Evolutionary conservation across 2,113 vertebrate genomes (phyloP).

Genomic region (Tringa solitaria): DNA sequence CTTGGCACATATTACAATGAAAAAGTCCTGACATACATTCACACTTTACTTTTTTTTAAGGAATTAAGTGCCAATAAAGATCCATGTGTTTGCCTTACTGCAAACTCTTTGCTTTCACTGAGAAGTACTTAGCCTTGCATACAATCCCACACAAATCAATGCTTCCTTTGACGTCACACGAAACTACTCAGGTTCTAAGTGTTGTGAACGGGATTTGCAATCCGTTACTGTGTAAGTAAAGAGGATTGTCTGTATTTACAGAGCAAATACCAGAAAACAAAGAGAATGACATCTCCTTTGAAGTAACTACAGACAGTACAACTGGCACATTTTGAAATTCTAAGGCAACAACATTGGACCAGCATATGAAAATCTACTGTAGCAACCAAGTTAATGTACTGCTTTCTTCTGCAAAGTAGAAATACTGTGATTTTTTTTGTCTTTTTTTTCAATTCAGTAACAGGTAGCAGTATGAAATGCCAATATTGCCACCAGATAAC

Average conservation of each 20-base stretch:
- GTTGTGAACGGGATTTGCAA: neutral
- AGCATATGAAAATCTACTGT: neutral
- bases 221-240: neutral
- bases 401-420: neutral
- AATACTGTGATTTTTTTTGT: neutral
- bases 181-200: neutral
- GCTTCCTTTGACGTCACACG: neutral
- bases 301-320: neutral
- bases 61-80: neutral
- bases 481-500: neutral
- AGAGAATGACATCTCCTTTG: neutral
- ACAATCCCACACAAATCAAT: neutral
- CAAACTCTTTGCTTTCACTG: neutral
- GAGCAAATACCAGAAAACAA: neutral
- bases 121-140: neutral
- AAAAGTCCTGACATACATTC: neutral
- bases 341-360: neutral
- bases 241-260: neutral
- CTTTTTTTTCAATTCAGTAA: neutral
- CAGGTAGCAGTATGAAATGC: neutral
- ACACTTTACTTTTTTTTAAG: neutral
- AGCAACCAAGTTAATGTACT: neutral
- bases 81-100: accelerated
- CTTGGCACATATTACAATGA: neutral
- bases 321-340: neutral